phyloP scores from a whole-genome alignment of 2,888 invertebrate species.

The Minunthozetes semirufus region DNA sequence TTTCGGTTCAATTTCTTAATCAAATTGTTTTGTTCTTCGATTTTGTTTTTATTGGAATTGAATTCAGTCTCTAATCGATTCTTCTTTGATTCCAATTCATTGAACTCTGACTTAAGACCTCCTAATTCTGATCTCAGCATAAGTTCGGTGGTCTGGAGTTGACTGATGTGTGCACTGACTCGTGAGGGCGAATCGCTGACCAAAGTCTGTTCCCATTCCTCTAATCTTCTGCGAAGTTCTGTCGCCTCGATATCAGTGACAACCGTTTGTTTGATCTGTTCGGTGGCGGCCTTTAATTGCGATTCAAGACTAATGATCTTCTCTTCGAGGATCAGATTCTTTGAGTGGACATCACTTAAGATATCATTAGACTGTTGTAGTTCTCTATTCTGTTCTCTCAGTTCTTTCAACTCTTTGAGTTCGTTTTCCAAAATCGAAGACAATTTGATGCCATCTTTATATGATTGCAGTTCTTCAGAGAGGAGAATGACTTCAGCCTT shows the following conservation, averaged over 20 bases:
- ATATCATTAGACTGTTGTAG: not conserved
- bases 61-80: not conserved
- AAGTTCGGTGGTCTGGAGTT: not conserved
- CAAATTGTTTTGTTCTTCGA: not conserved
- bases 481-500: not conserved
- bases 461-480: not conserved
- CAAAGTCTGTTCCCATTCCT: conserved; percentile 26
- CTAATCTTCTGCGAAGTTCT: not conserved
- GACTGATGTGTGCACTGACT: not conserved
- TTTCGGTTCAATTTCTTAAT: conserved; percentile 25
- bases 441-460: conserved; percentile 18
- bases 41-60: not conserved
- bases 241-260: not conserved
- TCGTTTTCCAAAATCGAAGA: conserved; percentile 15
- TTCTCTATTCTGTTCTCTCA: conserved; percentile 21
- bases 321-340: conserved; percentile 32
- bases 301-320: conserved; percentile 3
- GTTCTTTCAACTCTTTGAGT: not conserved
- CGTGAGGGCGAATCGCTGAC: conserved; percentile 14
- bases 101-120: conserved; percentile 9
- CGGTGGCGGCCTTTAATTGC: not conserved
- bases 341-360: conserved; percentile 15
- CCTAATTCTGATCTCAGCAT: conserved; percentile 18
- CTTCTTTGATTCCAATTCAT: not conserved
- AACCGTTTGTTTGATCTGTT: not conserved